These are phyloP conservation scores for Nyctereutes procyonoides DNA, from an alignment of 2,113 vertebrate species.

Conservation along the genomic window DNA sequence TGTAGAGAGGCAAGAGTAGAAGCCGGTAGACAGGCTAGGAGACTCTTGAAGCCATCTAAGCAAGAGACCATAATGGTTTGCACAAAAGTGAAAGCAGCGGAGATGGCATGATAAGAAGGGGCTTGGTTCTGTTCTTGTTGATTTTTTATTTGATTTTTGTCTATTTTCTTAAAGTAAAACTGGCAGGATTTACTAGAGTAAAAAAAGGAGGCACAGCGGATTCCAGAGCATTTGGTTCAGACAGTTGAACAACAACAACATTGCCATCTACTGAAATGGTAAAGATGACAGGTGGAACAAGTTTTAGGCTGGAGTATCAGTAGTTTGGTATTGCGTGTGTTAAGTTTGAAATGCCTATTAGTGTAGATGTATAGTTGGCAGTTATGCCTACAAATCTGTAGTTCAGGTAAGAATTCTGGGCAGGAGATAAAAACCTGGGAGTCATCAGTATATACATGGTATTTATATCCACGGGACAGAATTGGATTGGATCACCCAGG, in stretches of 20 bases:
- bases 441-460: background rate
- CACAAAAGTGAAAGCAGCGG: background rate
- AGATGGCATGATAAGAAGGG: background rate
- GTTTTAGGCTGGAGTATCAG: background rate
- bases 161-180: background rate
- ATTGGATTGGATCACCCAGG: background rate
- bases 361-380: background rate
- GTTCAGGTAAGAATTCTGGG: constrained; percentile 10
- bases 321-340: background rate
- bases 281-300: background rate
- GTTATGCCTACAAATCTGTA: background rate
- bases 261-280: background rate
- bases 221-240: background rate
- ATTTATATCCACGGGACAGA: background rate
- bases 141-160: background rate
- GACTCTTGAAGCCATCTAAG: background rate
- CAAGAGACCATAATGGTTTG: background rate
- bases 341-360: constrained; percentile 12
- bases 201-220: background rate
- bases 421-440: constrained; percentile 6
- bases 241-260: background rate
- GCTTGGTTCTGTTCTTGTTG: background rate
- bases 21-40: background rate
- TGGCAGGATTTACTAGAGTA: background rate
- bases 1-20: background rate